A percentile compares a stretch with the other conserved stretches of the same genome.
phyloP scores from a whole-genome alignment of 1,140 invertebrate genomes.

The Ruditapes philippinarum region DNA sequence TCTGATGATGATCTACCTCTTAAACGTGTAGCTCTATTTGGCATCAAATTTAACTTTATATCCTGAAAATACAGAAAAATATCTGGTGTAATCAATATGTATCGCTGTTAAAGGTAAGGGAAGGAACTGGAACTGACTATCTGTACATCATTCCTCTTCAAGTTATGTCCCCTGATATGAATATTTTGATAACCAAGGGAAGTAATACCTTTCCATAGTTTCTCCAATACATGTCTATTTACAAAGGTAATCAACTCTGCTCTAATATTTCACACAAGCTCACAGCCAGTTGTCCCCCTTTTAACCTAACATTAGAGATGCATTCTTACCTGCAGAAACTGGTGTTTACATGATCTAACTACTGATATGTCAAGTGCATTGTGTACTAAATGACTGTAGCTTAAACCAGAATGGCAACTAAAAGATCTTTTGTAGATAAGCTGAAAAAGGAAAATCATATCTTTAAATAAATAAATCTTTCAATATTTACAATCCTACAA shows the following conservation, averaged over 20 bases:
- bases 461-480: not conserved
- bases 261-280: too few relatives aligned
- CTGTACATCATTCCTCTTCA: not conserved
- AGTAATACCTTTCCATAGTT: too few relatives aligned
- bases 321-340: too few relatives aligned
- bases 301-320: too few relatives aligned
- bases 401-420: not conserved
- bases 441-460: not conserved
- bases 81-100: too few relatives aligned
- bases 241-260: too few relatives aligned
- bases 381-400: not conserved
- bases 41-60: conserved; percentile 82
- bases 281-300: too few relatives aligned
- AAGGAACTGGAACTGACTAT: not conserved
- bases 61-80: conserved; percentile 78
- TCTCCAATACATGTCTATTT: too few relatives aligned
- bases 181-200: too few relatives aligned
- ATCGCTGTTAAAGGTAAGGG: too few relatives aligned
- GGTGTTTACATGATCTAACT: too few relatives aligned
- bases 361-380: too few relatives aligned
- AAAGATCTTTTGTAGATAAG: not conserved
- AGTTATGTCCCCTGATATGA: not conserved
- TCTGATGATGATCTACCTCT: conserved; percentile 95
- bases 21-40: conserved; percentile 92
- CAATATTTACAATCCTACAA: not conserved